Conservation (phyloP, 2,888 invertebrate genomes). For the Drosophila neonasuta region DNA sequence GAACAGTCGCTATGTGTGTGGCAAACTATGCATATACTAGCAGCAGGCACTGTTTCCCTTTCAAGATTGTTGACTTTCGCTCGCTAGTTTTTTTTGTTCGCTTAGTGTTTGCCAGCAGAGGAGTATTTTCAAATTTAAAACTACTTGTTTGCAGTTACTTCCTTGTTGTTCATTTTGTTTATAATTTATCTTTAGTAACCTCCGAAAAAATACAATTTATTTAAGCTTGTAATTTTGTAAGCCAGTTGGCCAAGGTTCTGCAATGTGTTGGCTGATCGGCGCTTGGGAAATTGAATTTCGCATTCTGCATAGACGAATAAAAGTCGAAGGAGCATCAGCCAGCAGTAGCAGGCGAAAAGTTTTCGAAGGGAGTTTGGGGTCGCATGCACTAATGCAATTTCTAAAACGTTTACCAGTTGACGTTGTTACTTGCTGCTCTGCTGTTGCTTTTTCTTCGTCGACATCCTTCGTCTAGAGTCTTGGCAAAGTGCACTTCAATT, state of each 20-base stretch:
- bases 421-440: background rate
- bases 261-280: slow-evolving; percentile 10
- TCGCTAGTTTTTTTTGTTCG: too few relatives aligned
- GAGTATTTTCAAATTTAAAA: background rate
- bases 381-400: slow-evolving; percentile 40
- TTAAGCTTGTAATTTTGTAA: background rate
- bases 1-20: background rate
- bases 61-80: background rate
- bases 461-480: background rate
- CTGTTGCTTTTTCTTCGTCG: background rate
- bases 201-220: too few relatives aligned
- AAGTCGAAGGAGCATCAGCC: background rate
- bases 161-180: too few relatives aligned
- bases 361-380: background rate
- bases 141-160: background rate
- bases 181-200: too few relatives aligned
- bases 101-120: background rate
- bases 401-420: slow-evolving; percentile 16
- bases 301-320: background rate
- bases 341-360: background rate
- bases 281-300: slow-evolving; percentile 34
- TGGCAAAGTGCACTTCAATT: slow-evolving; percentile 7
- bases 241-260: background rate
- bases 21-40: background rate
- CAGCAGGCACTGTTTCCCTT: background rate